A percentile compares a stretch with the other conserved stretches of the same genome.
Evolutionary conservation across 1,140 invertebrate species (phyloP).

Genomic region (Brachionus manjavacas): DNA sequence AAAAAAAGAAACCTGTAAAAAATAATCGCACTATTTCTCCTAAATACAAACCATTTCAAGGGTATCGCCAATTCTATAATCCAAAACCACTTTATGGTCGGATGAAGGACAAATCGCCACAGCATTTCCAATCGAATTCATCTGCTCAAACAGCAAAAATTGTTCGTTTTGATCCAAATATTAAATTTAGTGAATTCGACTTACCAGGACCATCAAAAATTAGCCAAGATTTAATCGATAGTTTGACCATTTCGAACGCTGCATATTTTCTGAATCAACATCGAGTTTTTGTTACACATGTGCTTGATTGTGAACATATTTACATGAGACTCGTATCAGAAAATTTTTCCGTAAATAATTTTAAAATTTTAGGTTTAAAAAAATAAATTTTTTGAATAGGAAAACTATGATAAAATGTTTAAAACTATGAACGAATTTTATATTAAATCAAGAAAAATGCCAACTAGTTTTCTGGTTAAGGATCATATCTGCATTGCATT

Average conservation of each 20-base stretch:
- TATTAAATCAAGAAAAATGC: not conserved
- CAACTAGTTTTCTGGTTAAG: not conserved
- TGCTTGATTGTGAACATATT: not conserved
- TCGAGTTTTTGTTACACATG: not conserved
- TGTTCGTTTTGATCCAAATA: not conserved
- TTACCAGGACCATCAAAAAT: not conserved
- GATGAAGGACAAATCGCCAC: not conserved
- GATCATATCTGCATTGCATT: not conserved
- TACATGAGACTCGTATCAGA: not conserved
- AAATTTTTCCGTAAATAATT: conserved; percentile 6
- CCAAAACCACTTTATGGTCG: not conserved
- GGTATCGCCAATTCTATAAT: not conserved
- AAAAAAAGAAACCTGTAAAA: conserved; percentile 22
- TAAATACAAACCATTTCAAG: not conserved
- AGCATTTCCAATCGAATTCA: not conserved
- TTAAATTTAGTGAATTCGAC: not conserved
- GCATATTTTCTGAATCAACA: conserved; percentile 25
- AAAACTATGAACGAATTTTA: conserved; percentile 9
- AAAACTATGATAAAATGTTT: conserved; percentile 3
- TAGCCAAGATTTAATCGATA: not conserved
- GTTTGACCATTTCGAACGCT: not conserved
- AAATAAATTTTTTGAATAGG: not conserved
- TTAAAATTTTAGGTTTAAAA: not conserved
- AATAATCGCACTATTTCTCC: not conserved
- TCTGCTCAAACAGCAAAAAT: not conserved